phyloP scores from a whole-genome alignment of 2,113 vertebrate genomes.

The Archocentrus centrarchus region DNA sequence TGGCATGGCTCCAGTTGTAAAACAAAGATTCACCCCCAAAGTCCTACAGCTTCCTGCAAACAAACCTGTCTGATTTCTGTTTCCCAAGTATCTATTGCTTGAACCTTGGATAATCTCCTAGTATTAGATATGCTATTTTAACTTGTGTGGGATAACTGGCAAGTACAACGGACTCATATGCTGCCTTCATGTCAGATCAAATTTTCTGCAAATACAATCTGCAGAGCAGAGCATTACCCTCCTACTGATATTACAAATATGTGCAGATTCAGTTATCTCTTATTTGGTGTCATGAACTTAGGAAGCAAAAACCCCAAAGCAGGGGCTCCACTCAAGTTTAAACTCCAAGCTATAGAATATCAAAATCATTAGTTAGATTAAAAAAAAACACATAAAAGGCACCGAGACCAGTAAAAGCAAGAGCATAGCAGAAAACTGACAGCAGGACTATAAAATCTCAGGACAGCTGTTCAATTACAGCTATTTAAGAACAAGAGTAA shows the following conservation, averaged over 20 bases:
- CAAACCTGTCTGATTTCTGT: neutral
- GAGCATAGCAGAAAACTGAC: slow-evolving; percentile 9
- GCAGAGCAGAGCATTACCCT: slow-evolving; percentile 37
- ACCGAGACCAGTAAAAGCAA: neutral
- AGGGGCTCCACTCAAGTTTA: slow-evolving; percentile 22
- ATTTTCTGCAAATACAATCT: slow-evolving; percentile 56
- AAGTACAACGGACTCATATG: slow-evolving; percentile 28
- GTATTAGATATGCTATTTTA: slow-evolving; percentile 38
- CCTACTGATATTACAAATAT: slow-evolving; percentile 56
- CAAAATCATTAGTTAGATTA: slow-evolving; percentile 38
- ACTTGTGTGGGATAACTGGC: slow-evolving; percentile 50
- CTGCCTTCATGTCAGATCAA: slow-evolving; percentile 37
- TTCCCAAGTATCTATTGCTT: neutral
- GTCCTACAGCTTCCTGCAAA: neutral
- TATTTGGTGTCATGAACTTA: slow-evolving; percentile 31
- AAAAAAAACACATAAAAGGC: slow-evolving; percentile 15
- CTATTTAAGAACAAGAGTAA: slow-evolving; percentile 45
- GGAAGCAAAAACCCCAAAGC: slow-evolving; percentile 32
- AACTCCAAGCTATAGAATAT: slow-evolving; percentile 35
- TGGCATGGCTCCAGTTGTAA: neutral
- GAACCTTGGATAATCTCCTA: slow-evolving; percentile 25
- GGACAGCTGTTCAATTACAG: slow-evolving; percentile 37
- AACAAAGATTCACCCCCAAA: neutral
- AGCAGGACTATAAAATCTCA: slow-evolving; percentile 25
- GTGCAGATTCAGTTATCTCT: slow-evolving; percentile 20